Percentiles rank a stretch among this genome's conserved stretches.
Conservation (phyloP, 2,797 vertebrate species). For the Karalla daura region DNA sequence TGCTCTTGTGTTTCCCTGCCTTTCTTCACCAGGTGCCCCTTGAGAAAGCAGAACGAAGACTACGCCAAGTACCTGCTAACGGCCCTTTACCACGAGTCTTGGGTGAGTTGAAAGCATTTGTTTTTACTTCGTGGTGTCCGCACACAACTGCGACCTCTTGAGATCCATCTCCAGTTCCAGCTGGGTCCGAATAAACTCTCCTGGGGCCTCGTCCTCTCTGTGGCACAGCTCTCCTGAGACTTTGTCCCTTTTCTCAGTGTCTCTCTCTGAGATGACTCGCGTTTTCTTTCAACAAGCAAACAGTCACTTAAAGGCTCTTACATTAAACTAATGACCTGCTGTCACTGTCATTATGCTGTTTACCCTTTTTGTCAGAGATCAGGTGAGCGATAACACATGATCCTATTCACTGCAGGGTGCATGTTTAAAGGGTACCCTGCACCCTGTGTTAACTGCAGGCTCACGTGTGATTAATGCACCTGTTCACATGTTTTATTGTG, state of each 20-base stretch:
- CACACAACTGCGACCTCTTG: too few relatives aligned
- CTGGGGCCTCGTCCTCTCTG: slow-evolving; percentile 32
- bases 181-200: slow-evolving; percentile 31
- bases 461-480: background rate
- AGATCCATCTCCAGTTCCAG: too few relatives aligned
- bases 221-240: background rate
- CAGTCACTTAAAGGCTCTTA: slow-evolving; percentile 38
- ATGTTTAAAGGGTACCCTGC: background rate
- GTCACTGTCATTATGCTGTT: slow-evolving; percentile 17
- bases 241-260: background rate
- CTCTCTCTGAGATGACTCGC: background rate
- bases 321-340: background rate
- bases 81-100: slow-evolving; percentile 96
- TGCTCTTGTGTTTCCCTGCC: background rate
- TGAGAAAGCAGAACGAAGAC: slow-evolving; percentile 93
- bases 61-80: slow-evolving; percentile 94
- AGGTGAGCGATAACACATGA: background rate
- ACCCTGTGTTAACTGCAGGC: background rate
- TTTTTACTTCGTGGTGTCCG: background rate
- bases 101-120: slow-evolving; percentile 85
- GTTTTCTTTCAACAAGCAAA: slow-evolving; percentile 34
- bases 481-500: too few relatives aligned
- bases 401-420: background rate
- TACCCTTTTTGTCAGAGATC: slow-evolving; percentile 10
- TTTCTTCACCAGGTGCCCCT: slow-evolving; percentile 86